Evolutionary conservation across 2,797 vertebrate species (phyloP), one percentile per base, ranked within the genome.

Genomic region (Centroberyx gerrardi): DNA sequence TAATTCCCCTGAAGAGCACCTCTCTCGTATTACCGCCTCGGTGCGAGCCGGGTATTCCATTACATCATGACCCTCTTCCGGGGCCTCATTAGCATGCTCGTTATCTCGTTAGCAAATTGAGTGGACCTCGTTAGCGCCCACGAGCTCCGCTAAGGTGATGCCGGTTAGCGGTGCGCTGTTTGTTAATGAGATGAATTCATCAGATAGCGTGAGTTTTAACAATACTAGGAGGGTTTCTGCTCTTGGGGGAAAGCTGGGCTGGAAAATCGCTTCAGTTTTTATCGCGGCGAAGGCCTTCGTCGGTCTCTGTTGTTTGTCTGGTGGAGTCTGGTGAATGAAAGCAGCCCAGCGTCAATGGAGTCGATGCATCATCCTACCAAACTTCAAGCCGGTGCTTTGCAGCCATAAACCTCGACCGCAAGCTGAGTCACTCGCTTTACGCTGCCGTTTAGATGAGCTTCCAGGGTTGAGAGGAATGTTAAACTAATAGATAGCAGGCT

Each of bases 51-150:
- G 44, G 65, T 86, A 78, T 91, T 88, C 49, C 81, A 92, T 93
- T 92, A 91, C 90, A 93, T 88, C 84, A 86, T 92, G 90, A 94
- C 91, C 90, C 90, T 88, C 78, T 93, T 92, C 89, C 78, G 65
- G 76, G 83, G 76, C 83, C 90, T 93, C 89, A 92, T 93, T 92
- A 94, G 82, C 85, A 76, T 15, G 66, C 86, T 87, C 49, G 78
- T 93, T 93, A 91, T 88, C 91, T 90, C 86, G 90, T 94, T 94
- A 93, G 86, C 65, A 74, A 87, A 87, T 87, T 78, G 76, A 80
- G 76, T 64, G 87, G 83, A 85, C 84, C 90, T 91, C 9, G 81
- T 90, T 91, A 88, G 88, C 80, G 88, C 85, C 83, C 87, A 73
- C 31, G 48, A 78, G 51, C 79, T 73, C 85, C 12, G 0, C 60